These are phyloP conservation scores for Orientallactaga bullata DNA, from an alignment of 2,113 vertebrate species.

Conservation along the genomic window DNA sequence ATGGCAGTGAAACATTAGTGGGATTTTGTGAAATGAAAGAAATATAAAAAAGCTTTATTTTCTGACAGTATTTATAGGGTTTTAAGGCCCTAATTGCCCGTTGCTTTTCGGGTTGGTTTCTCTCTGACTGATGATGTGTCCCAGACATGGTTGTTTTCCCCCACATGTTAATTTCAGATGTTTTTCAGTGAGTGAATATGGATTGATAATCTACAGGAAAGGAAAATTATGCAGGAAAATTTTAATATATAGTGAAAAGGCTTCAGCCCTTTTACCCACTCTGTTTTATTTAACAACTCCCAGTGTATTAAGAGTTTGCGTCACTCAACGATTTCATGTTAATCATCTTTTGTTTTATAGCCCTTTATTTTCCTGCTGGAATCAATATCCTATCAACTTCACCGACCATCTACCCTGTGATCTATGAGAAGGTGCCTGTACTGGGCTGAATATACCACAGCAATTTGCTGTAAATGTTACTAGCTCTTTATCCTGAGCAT, in stretches of 20 bases:
- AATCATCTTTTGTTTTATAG: constrained; percentile 81
- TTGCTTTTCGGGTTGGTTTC: constrained; percentile 51
- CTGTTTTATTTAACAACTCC: constrained; percentile 78
- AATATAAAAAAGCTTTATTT: constrained; percentile 68
- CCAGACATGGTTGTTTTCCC: constrained; percentile 68
- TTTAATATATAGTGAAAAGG: constrained; percentile 58
- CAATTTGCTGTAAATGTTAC: constrained; percentile 77
- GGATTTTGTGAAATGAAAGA: constrained; percentile 65
- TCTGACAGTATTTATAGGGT: constrained; percentile 73
- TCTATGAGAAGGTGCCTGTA: constrained; percentile 64
- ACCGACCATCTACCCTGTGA: constrained; percentile 71
- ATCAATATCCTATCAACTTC: constrained; percentile 80
- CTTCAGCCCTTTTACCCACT: background rate
- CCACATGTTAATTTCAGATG: constrained; percentile 77
- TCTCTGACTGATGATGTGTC: constrained; percentile 69
- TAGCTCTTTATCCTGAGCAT: constrained; percentile 75
- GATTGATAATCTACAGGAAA: constrained; percentile 67
- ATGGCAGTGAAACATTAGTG: constrained; percentile 60
- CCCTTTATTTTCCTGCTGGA: constrained; percentile 65
- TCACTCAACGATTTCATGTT: constrained; percentile 70
- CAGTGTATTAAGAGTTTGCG: constrained; percentile 71
- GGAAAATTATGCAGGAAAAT: constrained; percentile 66
- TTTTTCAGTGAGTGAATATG: constrained; percentile 70
- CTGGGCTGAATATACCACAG: constrained; percentile 75
- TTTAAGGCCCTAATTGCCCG: constrained; percentile 57